These are phyloP conservation scores for Diplodus puntazzo DNA, from an alignment of 2,797 vertebrate species.

Conservation along the genomic window DNA sequence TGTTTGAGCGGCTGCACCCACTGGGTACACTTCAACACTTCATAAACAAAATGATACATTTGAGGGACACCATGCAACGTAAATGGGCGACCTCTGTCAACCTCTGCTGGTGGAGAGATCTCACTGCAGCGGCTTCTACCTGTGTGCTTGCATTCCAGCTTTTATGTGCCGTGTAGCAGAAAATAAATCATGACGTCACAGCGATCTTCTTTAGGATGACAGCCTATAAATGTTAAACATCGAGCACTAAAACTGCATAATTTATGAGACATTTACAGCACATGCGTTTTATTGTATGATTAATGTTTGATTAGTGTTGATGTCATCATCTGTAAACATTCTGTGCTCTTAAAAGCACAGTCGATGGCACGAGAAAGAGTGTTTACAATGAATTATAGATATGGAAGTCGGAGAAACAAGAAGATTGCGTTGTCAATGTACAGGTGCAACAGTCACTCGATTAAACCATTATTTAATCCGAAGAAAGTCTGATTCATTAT, in stretches of 20 bases:
- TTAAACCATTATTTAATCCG: too few species aligned
- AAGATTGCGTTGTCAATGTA: background rate
- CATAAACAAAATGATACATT: too few species aligned
- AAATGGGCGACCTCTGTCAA: constrained; percentile 18
- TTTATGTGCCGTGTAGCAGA: background rate
- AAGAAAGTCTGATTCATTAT: too few species aligned
- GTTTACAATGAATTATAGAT: constrained; percentile 14
- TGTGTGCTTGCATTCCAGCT: constrained; percentile 6
- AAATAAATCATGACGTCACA: constrained; percentile 6
- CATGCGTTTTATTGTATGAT: background rate
- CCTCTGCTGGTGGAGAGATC: constrained; percentile 40
- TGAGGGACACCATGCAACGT: background rate
- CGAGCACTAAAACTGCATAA: background rate
- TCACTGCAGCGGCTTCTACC: constrained; percentile 25
- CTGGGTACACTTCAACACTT: too few species aligned
- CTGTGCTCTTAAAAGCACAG: background rate
- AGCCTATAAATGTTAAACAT: constrained; percentile 7
- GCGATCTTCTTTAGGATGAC: background rate
- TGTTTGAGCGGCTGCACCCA: background rate
- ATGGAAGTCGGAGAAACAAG: background rate
- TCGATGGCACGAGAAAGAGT: background rate
- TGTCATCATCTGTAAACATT: background rate
- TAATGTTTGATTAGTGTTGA: constrained; percentile 15
- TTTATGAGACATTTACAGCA: constrained; percentile 9
- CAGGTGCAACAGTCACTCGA: too few species aligned